Evolutionary conservation across 2,888 invertebrate genomes (phyloP), one percentile per base, ranked within the genome.

Genomic region (Steinernema hermaphroditum): DNA sequence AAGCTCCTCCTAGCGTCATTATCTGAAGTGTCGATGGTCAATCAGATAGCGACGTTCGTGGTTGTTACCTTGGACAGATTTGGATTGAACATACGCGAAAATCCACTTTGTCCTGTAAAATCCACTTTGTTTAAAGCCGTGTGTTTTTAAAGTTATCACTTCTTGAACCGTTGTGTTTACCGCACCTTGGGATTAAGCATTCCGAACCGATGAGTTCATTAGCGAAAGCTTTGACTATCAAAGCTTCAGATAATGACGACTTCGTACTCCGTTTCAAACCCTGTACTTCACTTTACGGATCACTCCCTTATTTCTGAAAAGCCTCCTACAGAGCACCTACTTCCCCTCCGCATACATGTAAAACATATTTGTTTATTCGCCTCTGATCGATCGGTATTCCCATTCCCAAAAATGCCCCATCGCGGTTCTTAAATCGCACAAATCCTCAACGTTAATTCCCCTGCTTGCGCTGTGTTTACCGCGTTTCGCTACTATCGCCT

Each of bases 351-450:
- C 37, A 37, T 37, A 37, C 12, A 37, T 37, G 37, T 37, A 46
- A 46, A 46, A 46, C 46, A 46, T 9, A 46, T 46, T 16, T 46
- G 46, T 46, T 46, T 46, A 46, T 9, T 16, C n/a, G n/a, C 8
- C 43, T 41, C 43, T 41, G 43, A 41, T 41, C 43, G 43, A 8
- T 16, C 14, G 43, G 8, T 19, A 19, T n/a, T 27, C 54, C 54
- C 54, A 54, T 27, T 54, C 27, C 54, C 29, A 9, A 16, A 54
- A 27, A 6, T 27, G 29, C 54, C 54, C 54, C 19, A 6, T 14
- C 54, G 62, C 14, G 62, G 12, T 62, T 27, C 54, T 62, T 12
- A 62, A 62, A 62, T 32, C 62, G 62, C 32, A n/a, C 29, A 62
- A 62, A 62, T 62, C 62, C 62, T 22, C 24, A 46, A 46, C 62